Evolutionary conservation across 2,888 invertebrate species (phyloP).

Genomic region (Idaea straminata): DNA sequence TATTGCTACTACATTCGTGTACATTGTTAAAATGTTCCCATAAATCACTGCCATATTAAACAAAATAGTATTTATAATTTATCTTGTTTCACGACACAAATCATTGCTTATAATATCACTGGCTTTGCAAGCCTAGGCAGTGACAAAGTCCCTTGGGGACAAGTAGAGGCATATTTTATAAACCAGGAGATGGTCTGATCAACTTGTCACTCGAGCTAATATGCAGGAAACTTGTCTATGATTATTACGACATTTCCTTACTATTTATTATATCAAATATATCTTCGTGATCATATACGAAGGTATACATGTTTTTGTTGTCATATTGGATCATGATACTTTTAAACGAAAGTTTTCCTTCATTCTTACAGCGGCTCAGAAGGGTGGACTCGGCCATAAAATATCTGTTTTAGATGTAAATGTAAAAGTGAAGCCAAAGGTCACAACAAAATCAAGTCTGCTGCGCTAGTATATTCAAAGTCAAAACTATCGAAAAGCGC

Average conservation of each 20-base stretch:
- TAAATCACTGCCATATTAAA: neutral
- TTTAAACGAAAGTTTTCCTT: too few species aligned
- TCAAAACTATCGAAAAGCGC: too few species aligned
- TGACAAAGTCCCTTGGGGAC: constrained; percentile 39
- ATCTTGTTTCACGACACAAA: neutral
- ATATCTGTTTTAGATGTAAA: too few species aligned
- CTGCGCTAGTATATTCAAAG: too few species aligned
- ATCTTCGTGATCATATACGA: too few species aligned
- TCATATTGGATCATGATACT: too few species aligned
- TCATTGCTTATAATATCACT: constrained; percentile 38
- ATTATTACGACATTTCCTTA: neutral
- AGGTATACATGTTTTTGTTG: too few species aligned
- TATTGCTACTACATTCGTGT: neutral
- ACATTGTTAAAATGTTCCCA: neutral
- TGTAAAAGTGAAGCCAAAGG: too few species aligned
- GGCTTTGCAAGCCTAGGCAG: constrained; percentile 53
- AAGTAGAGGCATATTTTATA: constrained; percentile 7
- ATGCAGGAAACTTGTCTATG: neutral
- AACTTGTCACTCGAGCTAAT: neutral
- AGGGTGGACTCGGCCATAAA: too few species aligned
- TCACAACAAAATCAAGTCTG: too few species aligned
- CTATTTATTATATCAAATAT: neutral
- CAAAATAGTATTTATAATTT: neutral
- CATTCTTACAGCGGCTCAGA: too few species aligned
- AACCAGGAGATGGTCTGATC: neutral